These are phyloP conservation scores for Troides helena DNA, from an alignment of 2,888 invertebrate species.

Conservation along the genomic window DNA sequence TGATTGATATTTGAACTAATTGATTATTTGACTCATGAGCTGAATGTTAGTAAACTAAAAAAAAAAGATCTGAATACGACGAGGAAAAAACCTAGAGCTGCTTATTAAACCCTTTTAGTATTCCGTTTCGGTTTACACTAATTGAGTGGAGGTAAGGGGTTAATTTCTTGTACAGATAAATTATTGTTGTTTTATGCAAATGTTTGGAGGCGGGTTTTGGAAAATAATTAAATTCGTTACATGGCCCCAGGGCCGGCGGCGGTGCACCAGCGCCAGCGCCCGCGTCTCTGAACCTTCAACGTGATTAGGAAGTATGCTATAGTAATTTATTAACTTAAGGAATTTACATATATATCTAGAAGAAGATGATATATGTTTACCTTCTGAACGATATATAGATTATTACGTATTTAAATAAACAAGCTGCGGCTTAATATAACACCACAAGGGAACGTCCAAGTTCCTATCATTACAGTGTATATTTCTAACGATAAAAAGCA, in stretches of 20 bases:
- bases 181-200: constrained; percentile 78
- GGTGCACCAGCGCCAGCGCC: constrained; percentile 51
- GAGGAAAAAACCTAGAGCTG: constrained; percentile 33
- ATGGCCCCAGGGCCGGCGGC: constrained; percentile 57
- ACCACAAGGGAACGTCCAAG: too few species aligned
- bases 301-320: constrained; percentile 62
- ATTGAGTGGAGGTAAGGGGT: constrained; percentile 73
- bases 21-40: constrained; percentile 70
- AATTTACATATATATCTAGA: constrained; percentile 32
- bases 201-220: constrained; percentile 55
- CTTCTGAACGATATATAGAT: constrained; percentile 3
- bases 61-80: constrained; percentile 41
- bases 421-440: background rate
- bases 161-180: constrained; percentile 73
- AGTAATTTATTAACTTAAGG: constrained; percentile 43
- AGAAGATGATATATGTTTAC: constrained; percentile 29
- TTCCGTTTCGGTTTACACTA: constrained; percentile 65
- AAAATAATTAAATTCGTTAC: constrained; percentile 74
- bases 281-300: constrained; percentile 64
- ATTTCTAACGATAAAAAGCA: too few species aligned
- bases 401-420: constrained; percentile 19
- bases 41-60: constrained; percentile 36
- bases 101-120: constrained; percentile 77
- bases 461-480: too few species aligned
- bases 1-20: constrained; percentile 64